Conservation (phyloP, 2,113 vertebrate genomes). For the Tapirus terrestris region DNA sequence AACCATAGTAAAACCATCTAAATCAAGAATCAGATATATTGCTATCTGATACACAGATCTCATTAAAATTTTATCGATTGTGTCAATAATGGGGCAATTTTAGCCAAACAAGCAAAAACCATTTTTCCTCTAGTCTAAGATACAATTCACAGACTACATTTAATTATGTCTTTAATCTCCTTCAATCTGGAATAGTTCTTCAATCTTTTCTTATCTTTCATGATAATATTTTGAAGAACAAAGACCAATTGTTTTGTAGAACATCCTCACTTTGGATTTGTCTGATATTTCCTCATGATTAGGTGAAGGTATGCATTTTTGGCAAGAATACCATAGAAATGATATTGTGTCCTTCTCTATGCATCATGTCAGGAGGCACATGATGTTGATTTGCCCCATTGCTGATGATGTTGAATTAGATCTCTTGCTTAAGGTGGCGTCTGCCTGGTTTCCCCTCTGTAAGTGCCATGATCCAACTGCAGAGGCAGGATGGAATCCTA, state of each 20-base stretch:
- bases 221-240: neutral
- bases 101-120: neutral
- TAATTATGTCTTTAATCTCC: neutral
- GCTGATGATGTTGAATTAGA: neutral
- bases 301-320: neutral
- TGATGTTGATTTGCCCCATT: neutral
- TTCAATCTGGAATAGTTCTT: neutral
- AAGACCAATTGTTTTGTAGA: neutral
- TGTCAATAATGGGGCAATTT: neutral
- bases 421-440: neutral
- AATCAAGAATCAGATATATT: neutral
- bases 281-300: neutral
- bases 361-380: neutral
- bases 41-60: neutral
- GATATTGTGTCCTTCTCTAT: neutral
- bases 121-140: neutral
- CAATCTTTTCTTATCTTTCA: neutral
- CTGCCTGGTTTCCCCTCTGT: neutral
- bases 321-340: neutral
- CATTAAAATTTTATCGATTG: neutral
- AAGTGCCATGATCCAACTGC: neutral
- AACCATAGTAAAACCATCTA: neutral
- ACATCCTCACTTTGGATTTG: neutral
- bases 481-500: neutral
- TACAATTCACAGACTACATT: neutral